Conservation (phyloP, 2,113 vertebrate genomes). For the Paracanthobrama guichenoti region DNA sequence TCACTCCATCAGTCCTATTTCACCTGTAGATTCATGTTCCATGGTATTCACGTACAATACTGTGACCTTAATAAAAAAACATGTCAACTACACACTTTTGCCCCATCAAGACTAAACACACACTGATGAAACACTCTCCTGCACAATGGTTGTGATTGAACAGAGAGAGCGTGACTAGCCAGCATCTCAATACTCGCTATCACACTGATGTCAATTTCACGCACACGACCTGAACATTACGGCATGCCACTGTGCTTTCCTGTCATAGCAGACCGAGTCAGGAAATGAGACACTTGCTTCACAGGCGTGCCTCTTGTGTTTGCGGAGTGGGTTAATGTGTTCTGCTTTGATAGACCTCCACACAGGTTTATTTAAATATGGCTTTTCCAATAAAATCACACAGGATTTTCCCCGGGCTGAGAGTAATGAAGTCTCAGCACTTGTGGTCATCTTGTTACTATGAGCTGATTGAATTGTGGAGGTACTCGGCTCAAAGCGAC, state of each 20-base stretch:
- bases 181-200: neutral
- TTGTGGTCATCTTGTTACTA: constrained; percentile 14
- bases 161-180: neutral
- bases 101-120: neutral
- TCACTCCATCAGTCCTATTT: neutral
- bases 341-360: constrained; percentile 4
- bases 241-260: neutral
- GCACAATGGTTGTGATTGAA: neutral
- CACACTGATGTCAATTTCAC: neutral
- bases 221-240: neutral
- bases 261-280: neutral
- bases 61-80: neutral
- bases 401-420: neutral
- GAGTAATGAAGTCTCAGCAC: constrained; percentile 21
- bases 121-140: neutral
- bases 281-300: neutral
- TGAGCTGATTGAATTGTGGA: constrained; percentile 14
- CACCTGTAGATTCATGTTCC: neutral
- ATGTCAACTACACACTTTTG: neutral
- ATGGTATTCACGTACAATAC: neutral
- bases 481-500: neutral
- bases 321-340: neutral
- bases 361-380: constrained; percentile 23
- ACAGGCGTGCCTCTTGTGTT: neutral
- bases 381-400: constrained; percentile 13